Evolutionary conservation across 2,113 vertebrate species (phyloP).

Genomic region (Dolichotis patagonum): DNA sequence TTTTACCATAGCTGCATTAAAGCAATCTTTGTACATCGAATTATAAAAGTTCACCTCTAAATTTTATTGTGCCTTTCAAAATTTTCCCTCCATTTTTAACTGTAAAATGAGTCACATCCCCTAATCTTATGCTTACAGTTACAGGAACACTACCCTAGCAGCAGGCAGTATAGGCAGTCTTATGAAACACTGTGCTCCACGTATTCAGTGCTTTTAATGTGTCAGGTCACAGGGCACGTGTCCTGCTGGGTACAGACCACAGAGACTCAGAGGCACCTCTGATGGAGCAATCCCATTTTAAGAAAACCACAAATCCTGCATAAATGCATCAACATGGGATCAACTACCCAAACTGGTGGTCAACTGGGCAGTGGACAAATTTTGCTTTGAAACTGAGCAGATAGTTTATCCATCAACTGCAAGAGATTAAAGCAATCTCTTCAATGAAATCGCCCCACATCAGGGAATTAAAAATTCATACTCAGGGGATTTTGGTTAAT

Average conservation of each 20-base stretch:
- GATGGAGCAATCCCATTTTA: background rate
- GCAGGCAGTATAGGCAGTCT: background rate
- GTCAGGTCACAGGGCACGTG: background rate
- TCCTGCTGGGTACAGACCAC: background rate
- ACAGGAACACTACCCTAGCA: background rate
- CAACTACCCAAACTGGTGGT: constrained; percentile 23
- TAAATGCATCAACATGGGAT: constrained; percentile 16
- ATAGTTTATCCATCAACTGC: constrained; percentile 67
- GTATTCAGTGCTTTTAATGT: background rate
- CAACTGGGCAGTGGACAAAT: constrained; percentile 54
- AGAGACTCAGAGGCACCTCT: constrained; percentile 29
- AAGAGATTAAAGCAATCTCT: constrained; percentile 75
- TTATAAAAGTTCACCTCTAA: background rate
- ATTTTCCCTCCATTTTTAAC: constrained; percentile 60
- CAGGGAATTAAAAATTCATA: constrained; percentile 78
- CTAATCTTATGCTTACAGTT: background rate
- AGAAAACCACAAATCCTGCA: constrained; percentile 56
- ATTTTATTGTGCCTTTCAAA: constrained; percentile 17
- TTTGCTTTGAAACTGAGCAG: constrained; percentile 69
- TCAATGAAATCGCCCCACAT: constrained; percentile 65
- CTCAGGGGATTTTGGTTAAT: constrained; percentile 74
- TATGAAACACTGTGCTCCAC: background rate
- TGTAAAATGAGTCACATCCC: background rate
- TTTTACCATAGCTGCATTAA: background rate
- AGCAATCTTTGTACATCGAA: background rate